phyloP scores from a whole-genome alignment of 2,113 vertebrate species.

The Passerina amoena region DNA sequence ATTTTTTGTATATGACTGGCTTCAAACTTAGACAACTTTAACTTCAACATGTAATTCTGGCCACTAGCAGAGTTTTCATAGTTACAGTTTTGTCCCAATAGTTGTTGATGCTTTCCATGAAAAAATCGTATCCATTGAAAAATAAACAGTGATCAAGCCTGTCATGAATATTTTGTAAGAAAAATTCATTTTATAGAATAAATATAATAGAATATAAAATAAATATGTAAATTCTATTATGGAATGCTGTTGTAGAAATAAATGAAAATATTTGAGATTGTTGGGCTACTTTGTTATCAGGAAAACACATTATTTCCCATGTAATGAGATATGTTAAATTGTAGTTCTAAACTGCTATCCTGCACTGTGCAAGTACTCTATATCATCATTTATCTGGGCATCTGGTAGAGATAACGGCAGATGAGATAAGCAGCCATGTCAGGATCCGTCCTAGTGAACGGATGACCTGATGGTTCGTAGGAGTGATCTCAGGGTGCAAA shows the following conservation, averaged over 20 bases:
- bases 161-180: not conserved
- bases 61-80: not conserved
- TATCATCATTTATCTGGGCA: conserved; percentile 21
- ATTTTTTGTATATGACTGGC: not conserved
- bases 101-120: not conserved
- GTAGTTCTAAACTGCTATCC: not conserved
- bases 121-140: not conserved
- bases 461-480: no score
- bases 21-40: not conserved
- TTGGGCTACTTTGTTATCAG: not conserved
- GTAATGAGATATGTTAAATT: not conserved
- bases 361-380: not conserved
- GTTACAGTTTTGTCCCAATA: not conserved
- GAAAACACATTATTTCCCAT: not conserved
- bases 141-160: not conserved
- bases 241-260: not conserved
- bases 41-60: not conserved
- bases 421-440: conserved; percentile 22
- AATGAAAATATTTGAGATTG: not conserved
- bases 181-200: not conserved
- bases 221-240: not conserved
- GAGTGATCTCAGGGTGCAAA: no score
- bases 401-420: not conserved
- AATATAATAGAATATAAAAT: not conserved
- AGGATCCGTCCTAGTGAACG: no score